These are phyloP conservation scores for Lucilia sericata DNA, from an alignment of 1,140 invertebrate genomes.

Conservation along the genomic window DNA sequence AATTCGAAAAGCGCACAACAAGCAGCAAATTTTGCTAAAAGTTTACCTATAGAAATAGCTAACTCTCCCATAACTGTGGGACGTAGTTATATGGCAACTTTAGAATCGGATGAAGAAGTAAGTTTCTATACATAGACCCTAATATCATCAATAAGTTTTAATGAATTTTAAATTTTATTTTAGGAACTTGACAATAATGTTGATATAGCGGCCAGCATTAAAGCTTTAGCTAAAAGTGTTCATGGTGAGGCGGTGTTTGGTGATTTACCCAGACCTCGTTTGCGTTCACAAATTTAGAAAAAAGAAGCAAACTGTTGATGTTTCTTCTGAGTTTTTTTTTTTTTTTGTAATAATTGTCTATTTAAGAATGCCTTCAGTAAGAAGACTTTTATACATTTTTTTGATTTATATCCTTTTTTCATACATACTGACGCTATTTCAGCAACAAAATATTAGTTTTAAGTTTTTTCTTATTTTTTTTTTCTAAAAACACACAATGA, in stretches of 20 bases:
- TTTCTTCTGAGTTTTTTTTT: no score
- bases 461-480: not conserved
- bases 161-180: conserved; percentile 22
- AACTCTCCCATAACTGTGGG: conserved; percentile 54
- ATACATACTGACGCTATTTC: conserved; percentile 13
- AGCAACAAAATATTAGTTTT: conserved; percentile 17
- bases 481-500: not conserved
- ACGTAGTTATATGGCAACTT: conserved; percentile 39
- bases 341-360: no score
- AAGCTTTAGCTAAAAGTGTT: conserved; percentile 86
- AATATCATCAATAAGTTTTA: not conserved
- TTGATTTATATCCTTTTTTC: not conserved
- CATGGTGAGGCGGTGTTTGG: conserved; percentile 87
- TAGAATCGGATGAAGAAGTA: conserved; percentile 59
- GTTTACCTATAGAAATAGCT: conserved; percentile 64
- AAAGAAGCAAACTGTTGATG: not conserved
- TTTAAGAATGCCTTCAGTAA: not conserved
- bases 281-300: conserved; percentile 82
- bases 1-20: conserved; percentile 47
- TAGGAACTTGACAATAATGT: conserved; percentile 65
- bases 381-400: conserved; percentile 31
- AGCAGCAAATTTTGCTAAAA: conserved; percentile 58
- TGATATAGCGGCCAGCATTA: conserved; percentile 88
- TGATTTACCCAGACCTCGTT: conserved; percentile 82
- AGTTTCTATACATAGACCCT: conserved; percentile 32